phyloP scores from a whole-genome alignment of 2,113 vertebrate species.

The Murina feae region DNA sequence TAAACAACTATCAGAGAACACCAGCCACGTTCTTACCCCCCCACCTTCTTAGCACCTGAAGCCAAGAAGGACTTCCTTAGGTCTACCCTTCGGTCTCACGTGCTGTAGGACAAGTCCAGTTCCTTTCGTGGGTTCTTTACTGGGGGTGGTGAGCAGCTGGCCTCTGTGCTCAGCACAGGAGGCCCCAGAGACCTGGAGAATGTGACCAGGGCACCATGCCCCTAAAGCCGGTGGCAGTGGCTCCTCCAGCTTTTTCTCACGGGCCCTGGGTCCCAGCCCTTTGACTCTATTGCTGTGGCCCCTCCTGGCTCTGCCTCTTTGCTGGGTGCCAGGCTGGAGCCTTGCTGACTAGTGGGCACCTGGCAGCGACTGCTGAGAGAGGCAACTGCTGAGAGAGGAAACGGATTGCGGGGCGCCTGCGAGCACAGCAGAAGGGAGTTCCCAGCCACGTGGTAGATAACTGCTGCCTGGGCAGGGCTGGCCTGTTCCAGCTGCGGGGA shows the following conservation, averaged over 20 bases:
- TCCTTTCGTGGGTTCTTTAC: not conserved
- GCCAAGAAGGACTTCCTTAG: not conserved
- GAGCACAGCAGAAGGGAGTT: not conserved
- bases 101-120: not conserved
- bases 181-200: not conserved
- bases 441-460: too few species aligned
- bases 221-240: not conserved
- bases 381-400: not conserved
- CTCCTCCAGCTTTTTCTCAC: not conserved
- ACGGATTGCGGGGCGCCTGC: rapidly evolving
- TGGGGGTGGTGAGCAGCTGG: not conserved
- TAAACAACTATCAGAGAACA: too few species aligned
- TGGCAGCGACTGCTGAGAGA: not conserved
- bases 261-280: not conserved
- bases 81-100: not conserved
- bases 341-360: not conserved
- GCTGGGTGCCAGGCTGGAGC: not conserved
- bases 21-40: not conserved
- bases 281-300: not conserved
- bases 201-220: not conserved
- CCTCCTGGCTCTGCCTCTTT: not conserved
- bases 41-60: not conserved
- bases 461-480: not conserved
- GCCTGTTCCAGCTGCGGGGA: not conserved
- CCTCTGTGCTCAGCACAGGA: not conserved